phyloP scores from a whole-genome alignment of 2,113 vertebrate genomes.

The Prionailurus bengalensis region DNA sequence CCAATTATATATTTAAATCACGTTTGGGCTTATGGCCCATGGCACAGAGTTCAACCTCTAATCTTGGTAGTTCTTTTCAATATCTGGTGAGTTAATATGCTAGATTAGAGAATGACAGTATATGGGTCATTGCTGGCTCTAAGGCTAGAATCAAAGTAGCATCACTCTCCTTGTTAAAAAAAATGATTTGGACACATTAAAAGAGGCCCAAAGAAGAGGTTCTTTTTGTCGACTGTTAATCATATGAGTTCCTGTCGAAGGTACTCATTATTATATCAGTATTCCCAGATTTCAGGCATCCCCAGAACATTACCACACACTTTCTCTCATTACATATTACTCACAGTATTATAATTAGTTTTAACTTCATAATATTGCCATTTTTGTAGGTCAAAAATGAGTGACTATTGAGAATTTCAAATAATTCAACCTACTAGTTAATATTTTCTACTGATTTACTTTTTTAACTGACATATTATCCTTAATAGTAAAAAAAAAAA shows the following conservation, averaged over 20 bases:
- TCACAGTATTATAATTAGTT: neutral
- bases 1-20: slow-evolving; percentile 25
- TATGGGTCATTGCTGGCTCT: neutral
- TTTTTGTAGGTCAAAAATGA: neutral
- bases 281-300: neutral
- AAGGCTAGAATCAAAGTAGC: slow-evolving; percentile 40
- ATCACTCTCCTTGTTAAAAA: slow-evolving; percentile 40
- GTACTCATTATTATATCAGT: neutral
- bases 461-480: neutral
- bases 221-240: neutral
- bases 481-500: slow-evolving; percentile 47
- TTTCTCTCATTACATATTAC: neutral
- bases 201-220: neutral
- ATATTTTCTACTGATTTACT: neutral
- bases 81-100: slow-evolving; percentile 54
- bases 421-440: neutral
- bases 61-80: slow-evolving; percentile 44
- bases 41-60: neutral
- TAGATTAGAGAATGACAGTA: slow-evolving; percentile 32
- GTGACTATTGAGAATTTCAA: neutral
- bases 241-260: neutral
- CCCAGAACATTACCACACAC: neutral
- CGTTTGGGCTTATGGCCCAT: neutral
- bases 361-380: neutral
- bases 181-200: neutral